phyloP scores from a whole-genome alignment of 92 coral and sea anemone genomes.

The Bergia puertoricense region DNA sequence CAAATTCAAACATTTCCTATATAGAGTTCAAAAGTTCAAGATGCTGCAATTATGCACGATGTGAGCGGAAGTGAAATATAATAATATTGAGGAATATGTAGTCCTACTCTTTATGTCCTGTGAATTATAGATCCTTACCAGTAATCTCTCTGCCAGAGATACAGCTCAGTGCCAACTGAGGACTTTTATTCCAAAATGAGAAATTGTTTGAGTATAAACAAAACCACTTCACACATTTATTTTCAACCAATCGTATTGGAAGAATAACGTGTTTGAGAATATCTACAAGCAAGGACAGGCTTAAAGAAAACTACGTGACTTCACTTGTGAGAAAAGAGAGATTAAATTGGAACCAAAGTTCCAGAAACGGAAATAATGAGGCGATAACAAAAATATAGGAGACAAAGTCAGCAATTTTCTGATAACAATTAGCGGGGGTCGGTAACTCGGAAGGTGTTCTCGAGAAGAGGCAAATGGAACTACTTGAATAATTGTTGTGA shows the following conservation, averaged over 20 bases:
- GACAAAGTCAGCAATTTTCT: background rate
- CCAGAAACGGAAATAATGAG: conserved; percentile 9
- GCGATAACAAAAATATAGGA: background rate
- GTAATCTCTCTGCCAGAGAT: background rate
- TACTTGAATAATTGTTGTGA: background rate
- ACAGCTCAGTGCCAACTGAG: background rate
- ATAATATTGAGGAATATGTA: background rate
- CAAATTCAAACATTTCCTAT: background rate
- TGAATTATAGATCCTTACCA: background rate
- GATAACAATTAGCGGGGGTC: background rate
- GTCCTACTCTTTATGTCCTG: background rate
- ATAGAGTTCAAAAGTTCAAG: background rate
- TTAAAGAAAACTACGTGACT: background rate
- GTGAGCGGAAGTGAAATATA: background rate
- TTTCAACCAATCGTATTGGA: background rate
- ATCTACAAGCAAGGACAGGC: background rate
- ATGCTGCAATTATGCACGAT: background rate
- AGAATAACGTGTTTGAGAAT: background rate
- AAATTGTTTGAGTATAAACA: background rate
- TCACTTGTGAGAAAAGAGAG: background rate
- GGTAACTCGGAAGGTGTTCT: background rate
- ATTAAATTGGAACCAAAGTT: background rate
- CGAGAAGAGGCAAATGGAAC: background rate
- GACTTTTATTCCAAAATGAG: background rate
- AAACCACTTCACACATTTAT: background rate